These are phyloP conservation scores for Heliconius hortense DNA, from an alignment of 2,888 invertebrate genomes.

Conservation along the genomic window DNA sequence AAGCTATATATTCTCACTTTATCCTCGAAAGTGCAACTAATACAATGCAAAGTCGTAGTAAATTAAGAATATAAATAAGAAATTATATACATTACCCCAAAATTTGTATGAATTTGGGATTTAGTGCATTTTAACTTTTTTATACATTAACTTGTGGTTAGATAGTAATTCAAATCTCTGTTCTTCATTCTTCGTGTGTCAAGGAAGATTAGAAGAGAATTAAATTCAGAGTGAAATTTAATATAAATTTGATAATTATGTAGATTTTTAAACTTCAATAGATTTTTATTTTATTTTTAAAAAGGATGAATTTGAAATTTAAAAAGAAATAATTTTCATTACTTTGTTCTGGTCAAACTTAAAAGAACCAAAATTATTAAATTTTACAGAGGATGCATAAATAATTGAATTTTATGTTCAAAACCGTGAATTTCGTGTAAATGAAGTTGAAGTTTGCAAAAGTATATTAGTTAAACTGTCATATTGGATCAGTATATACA, in stretches of 20 bases:
- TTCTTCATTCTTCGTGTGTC: too few species aligned
- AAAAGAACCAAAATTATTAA: too few species aligned
- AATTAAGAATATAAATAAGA: not conserved
- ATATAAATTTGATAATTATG: too few species aligned
- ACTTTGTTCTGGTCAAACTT: too few species aligned
- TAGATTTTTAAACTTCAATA: not conserved
- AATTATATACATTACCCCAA: not conserved
- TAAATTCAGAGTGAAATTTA: too few species aligned
- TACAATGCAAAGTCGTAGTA: not conserved
- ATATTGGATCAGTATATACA: not conserved
- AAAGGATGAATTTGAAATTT: not conserved
- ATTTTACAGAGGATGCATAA: too few species aligned
- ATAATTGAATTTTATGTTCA: not conserved
- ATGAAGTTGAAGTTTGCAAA: too few species aligned
- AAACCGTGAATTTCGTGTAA: not conserved
- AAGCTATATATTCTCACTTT: slow-evolving; percentile 10
- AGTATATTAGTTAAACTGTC: not conserved
- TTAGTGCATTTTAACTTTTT: too few species aligned
- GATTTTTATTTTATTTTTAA: not conserved
- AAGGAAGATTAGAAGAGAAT: too few species aligned
- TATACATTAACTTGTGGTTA: too few species aligned
- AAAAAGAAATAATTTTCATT: too few species aligned
- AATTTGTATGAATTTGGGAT: not conserved
- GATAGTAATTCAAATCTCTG: too few species aligned
- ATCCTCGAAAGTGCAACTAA: not conserved